A percentile compares a stretch with the other conserved stretches of the same genome.
These are phyloP conservation scores for Triplophysa dalaica DNA, from an alignment of 2,113 vertebrate species.

Conservation along the genomic window DNA sequence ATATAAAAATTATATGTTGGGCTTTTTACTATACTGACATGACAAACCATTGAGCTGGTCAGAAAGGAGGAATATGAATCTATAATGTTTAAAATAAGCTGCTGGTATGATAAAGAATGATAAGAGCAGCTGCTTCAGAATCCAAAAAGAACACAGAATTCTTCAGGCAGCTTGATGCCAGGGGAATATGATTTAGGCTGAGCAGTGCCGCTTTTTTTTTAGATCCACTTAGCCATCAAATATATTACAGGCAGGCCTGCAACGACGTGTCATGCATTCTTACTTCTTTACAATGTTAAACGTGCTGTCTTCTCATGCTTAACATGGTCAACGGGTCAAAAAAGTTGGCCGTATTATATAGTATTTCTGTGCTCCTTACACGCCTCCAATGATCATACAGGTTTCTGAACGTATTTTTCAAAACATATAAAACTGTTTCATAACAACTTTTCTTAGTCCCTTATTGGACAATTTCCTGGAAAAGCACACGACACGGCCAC, in stretches of 20 bases:
- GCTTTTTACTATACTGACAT: background rate
- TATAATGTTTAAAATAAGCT: background rate
- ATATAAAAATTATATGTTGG: background rate
- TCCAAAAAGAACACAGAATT: background rate
- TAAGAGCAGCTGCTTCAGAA: background rate
- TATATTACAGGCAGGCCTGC: background rate
- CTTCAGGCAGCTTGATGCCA: slow-evolving; percentile 7
- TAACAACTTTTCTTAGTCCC: no score
- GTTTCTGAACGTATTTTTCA: no score
- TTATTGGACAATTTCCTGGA: no score
- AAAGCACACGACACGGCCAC: no score
- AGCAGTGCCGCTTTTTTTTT: background rate
- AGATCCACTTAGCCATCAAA: background rate
- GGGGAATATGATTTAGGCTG: background rate
- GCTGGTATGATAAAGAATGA: background rate
- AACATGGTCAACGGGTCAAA: no score
- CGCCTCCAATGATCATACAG: no score
- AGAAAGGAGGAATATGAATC: background rate
- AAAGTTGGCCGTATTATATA: no score
- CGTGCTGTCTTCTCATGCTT: no score
- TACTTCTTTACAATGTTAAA: no score
- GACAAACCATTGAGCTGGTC: background rate
- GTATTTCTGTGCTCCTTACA: no score
- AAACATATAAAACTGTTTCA: no score
- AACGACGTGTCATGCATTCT: no score